Evolutionary conservation across 2,797 vertebrate genomes (phyloP).

Genomic region (Sebastes hubbsi): DNA sequence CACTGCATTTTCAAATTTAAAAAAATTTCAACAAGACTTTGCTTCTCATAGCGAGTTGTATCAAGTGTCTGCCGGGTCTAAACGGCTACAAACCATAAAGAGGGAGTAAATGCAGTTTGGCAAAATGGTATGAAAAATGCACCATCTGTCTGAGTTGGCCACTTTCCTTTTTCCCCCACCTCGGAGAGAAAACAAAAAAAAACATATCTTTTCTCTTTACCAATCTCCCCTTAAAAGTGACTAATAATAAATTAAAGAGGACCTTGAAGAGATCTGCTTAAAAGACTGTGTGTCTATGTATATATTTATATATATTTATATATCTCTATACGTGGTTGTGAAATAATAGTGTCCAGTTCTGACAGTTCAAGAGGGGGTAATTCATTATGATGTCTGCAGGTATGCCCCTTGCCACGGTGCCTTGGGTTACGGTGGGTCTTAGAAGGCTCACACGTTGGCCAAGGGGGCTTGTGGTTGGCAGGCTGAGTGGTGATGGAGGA

Average conservation of each 20-base stretch:
- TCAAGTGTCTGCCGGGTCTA: conserved; percentile 53
- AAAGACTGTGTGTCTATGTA: conserved; percentile 82
- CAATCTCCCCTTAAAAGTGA: conserved; percentile 79
- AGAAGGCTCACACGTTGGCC: conserved; percentile 50
- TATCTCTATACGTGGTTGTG: conserved; percentile 81
- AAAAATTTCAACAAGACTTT: conserved; percentile 42
- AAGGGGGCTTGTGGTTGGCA: conserved; percentile 51
- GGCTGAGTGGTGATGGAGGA: conserved; percentile 64
- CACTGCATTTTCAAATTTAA: conserved; percentile 63
- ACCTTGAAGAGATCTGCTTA: conserved; percentile 82
- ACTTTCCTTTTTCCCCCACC: conserved; percentile 47
- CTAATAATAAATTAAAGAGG: conserved; percentile 86
- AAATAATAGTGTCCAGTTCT: conserved; percentile 77
- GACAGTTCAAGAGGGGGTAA: conserved; percentile 66
- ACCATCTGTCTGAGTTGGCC: conserved; percentile 53
- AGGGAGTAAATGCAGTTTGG: conserved; percentile 77
- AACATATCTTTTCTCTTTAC: conserved; percentile 57
- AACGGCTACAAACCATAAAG: conserved; percentile 67
- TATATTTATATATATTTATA: conserved; percentile 83
- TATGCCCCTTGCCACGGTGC: conserved; percentile 50
- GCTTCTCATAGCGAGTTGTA: conserved; percentile 41
- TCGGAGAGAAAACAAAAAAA: conserved; percentile 44
- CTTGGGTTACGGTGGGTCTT: conserved; percentile 34
- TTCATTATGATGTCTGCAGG: conserved; percentile 57
- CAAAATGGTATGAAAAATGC: conserved; percentile 69